Conservation (phyloP, 2,888 invertebrate species). For the Galerucella pusilla region DNA sequence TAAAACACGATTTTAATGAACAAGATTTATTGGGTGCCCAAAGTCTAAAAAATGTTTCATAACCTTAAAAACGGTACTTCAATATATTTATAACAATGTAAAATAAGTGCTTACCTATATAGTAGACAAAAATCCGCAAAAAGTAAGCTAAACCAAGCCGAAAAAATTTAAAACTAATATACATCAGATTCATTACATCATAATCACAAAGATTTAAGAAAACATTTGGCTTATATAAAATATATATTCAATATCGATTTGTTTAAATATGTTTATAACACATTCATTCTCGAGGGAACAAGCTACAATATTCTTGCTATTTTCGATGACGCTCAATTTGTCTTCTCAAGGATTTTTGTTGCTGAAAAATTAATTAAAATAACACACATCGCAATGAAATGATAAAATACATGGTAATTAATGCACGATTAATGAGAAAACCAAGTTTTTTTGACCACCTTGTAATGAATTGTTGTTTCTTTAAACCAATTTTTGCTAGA, state of each 20-base stretch:
- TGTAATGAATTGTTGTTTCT: no score
- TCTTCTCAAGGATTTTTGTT: conserved; percentile 54
- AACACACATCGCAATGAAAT: no score
- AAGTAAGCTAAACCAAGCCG: conserved; percentile 9
- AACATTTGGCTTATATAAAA: conserved; percentile 20
- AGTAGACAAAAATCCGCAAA: conserved; percentile 15
- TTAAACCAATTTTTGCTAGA: no score
- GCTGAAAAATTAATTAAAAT: conserved; percentile 52
- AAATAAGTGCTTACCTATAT: conserved; percentile 13
- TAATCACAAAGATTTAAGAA: conserved; percentile 12
- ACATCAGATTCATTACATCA: background rate
- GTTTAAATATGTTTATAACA: conserved; percentile 21
- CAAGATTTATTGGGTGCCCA: conserved; percentile 16
- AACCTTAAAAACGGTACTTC: background rate
- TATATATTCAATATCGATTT: conserved; percentile 15
- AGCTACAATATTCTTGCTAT: background rate
- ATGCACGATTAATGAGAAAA: no score
- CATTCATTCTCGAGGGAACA: conserved; percentile 10
- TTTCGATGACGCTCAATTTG: conserved; percentile 41
- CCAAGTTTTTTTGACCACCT: no score
- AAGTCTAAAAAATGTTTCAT: background rate
- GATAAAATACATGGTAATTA: no score
- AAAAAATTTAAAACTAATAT: conserved; percentile 12
- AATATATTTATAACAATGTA: conserved; percentile 14
- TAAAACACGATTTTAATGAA: conserved; percentile 1